Evolutionary conservation across 2,797 vertebrate species (phyloP).

Genomic region (Mus spretus): DNA sequence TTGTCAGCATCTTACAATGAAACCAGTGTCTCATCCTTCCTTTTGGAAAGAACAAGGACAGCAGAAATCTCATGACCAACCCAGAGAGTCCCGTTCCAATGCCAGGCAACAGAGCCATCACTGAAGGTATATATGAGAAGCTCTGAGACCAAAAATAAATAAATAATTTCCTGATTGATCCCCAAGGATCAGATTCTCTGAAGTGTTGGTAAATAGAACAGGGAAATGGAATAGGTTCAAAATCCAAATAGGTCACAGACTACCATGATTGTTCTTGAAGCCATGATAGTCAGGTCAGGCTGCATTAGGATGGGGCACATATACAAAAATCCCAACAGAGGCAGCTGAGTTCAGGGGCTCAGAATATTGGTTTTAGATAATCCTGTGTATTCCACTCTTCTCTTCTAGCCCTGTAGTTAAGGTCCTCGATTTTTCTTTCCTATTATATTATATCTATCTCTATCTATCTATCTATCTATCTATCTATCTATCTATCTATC

Average conservation of each 20-base stretch:
- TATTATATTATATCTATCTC: neutral
- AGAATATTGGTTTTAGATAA: neutral
- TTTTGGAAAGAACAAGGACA: slow-evolving; percentile 21
- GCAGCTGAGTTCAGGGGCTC: neutral
- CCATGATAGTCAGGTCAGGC: neutral
- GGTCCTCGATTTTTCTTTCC: neutral
- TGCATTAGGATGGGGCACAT: neutral
- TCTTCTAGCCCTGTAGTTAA: slow-evolving; percentile 8
- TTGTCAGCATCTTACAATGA: slow-evolving; percentile 51
- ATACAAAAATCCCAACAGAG: neutral
- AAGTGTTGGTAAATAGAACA: slow-evolving; percentile 3
- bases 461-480: neutral
- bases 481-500: neutral
- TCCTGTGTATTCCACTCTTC: neutral
- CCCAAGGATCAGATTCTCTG: neutral
- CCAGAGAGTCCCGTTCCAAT: neutral
- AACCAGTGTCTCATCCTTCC: neutral
- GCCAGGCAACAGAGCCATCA: neutral
- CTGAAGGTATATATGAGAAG: neutral
- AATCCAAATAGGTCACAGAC: neutral
- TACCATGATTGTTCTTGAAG: neutral
- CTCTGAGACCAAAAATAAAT: neutral
- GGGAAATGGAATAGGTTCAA: neutral
- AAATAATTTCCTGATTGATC: neutral
- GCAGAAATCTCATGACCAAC: neutral